Evolutionary conservation across 2,113 vertebrate genomes (phyloP).

Genomic region (Cynopterus brachyotis): DNA sequence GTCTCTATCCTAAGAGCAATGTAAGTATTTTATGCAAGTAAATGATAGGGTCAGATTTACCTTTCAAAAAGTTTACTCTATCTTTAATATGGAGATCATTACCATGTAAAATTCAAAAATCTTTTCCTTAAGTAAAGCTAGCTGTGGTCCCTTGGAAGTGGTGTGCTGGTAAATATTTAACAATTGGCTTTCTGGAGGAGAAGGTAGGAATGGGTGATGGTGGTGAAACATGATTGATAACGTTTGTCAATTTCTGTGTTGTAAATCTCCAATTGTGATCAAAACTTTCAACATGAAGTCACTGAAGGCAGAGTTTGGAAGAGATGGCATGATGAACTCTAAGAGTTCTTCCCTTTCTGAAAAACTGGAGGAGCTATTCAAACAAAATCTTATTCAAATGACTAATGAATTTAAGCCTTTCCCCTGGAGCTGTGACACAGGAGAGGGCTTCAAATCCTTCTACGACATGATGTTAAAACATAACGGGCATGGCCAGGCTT

Average conservation of each 20-base stretch:
- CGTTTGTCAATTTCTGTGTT: not conserved
- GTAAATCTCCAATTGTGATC: not conserved
- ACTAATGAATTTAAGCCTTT: not conserved
- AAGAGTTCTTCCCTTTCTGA: not conserved
- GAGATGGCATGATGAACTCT: not conserved
- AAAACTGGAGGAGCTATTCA: not conserved
- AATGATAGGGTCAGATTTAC: not conserved
- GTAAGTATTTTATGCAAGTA: not conserved
- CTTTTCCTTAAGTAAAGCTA: not conserved
- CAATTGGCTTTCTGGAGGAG: not conserved
- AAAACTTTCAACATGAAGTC: not conserved
- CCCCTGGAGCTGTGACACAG: not conserved
- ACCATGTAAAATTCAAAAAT: not conserved
- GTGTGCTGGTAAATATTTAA: not conserved
- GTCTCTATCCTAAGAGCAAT: not conserved
- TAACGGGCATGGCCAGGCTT: not conserved
- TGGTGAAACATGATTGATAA: not conserved
- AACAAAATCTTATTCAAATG: not conserved
- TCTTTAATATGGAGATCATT: not conserved
- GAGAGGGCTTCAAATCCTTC: not conserved
- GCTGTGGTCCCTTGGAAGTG: not conserved
- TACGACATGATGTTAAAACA: not conserved
- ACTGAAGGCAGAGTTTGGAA: not conserved
- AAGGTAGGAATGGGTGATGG: rapidly evolving
- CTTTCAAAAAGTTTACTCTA: not conserved